Conservation (phyloP, 2,797 vertebrate species). For the Heteromormyrus szaboi region DNA sequence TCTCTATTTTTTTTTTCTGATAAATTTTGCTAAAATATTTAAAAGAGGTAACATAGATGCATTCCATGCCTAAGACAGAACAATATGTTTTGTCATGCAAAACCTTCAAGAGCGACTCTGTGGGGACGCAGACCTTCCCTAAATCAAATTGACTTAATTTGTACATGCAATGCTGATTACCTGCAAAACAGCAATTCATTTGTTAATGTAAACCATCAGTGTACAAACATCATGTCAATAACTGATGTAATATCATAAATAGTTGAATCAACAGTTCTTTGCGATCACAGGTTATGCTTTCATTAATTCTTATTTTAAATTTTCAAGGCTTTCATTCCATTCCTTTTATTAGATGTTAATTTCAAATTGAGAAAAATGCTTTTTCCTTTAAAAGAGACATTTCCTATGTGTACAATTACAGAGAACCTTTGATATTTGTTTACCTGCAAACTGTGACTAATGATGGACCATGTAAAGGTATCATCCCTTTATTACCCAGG, state of each 20-base stretch:
- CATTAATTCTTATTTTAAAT: conserved; percentile 41
- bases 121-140: conserved; percentile 53
- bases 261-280: conserved; percentile 52
- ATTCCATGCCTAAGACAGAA: conserved; percentile 70
- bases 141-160: conserved; percentile 63
- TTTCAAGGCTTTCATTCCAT: conserved; percentile 35
- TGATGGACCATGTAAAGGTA: neutral
- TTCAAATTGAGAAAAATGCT: neutral
- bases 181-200: conserved; percentile 36
- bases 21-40: conserved; percentile 70
- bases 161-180: conserved; percentile 64
- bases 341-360: conserved; percentile 3
- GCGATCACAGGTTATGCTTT: conserved; percentile 44
- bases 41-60: conserved; percentile 69
- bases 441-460: neutral
- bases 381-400: neutral
- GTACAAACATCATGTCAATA: conserved; percentile 53
- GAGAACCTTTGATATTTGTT: neutral
- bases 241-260: conserved; percentile 70
- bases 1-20: conserved; percentile 71
- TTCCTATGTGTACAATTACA: neutral
- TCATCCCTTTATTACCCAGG: neutral
- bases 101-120: conserved; percentile 62
- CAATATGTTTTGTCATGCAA: conserved; percentile 75
- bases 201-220: conserved; percentile 53